Percentiles rank a stretch among this genome's conserved stretches.
These are phyloP conservation scores for Temnothorax curvispinosus DNA, from an alignment of 1,140 invertebrate species.

Conservation along the genomic window DNA sequence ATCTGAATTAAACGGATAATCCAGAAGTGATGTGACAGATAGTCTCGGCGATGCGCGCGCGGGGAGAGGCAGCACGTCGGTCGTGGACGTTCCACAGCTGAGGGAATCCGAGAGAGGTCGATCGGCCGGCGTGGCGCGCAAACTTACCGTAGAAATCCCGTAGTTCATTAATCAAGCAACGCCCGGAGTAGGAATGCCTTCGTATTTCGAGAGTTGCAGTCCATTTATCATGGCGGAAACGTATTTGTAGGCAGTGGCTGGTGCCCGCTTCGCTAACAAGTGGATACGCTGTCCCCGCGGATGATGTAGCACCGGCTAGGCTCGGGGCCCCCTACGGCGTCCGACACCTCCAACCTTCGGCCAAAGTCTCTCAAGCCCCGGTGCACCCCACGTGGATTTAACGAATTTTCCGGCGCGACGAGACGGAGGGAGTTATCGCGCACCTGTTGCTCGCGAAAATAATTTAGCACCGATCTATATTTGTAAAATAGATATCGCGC, in stretches of 20 bases:
- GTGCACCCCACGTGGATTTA: conserved; percentile 52
- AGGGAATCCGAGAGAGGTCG: conserved; percentile 61
- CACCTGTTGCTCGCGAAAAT: neutral
- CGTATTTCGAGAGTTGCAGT: conserved; percentile 84
- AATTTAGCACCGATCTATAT: neutral
- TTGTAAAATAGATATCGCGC: neutral
- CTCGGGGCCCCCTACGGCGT: conserved; percentile 82
- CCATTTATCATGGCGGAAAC: conserved; percentile 84
- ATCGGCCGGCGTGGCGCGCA: conserved; percentile 62
- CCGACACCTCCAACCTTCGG: conserved; percentile 83
- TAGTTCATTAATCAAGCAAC: conserved; percentile 85
- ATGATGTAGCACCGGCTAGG: conserved; percentile 84
- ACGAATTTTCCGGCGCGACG: conserved; percentile 65
- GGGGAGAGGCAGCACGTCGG: conserved; percentile 12
- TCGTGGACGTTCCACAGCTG: conserved; percentile 43
- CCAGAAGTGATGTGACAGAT: conserved; percentile 32
- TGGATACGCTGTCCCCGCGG: conserved; percentile 84
- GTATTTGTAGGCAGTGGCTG: conserved; percentile 84
- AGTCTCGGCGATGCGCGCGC: neutral
- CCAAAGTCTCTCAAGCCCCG: conserved; percentile 72
- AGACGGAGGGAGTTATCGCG: neutral
- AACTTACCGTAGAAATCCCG: conserved; percentile 78
- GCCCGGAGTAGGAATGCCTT: conserved; percentile 83
- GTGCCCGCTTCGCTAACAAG: conserved; percentile 84
- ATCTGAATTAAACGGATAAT: conserved; percentile 6